phyloP scores from a whole-genome alignment of 2,113 vertebrate species.

The Corapipo altera region DNA sequence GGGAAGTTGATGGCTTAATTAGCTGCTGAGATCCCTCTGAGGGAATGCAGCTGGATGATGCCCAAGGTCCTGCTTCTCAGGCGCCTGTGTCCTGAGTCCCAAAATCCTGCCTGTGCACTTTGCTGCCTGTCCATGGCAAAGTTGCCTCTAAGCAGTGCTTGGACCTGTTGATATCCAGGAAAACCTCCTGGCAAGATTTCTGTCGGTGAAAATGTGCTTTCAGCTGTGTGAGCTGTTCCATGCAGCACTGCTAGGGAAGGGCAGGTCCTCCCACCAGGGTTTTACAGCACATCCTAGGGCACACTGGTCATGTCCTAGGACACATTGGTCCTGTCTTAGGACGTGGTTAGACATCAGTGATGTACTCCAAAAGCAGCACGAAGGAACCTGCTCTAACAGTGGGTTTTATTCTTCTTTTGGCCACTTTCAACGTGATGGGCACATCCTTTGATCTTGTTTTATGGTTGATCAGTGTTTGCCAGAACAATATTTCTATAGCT shows the following conservation, averaged over 20 bases:
- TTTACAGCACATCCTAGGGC: not conserved
- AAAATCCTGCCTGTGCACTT: fast-evolving
- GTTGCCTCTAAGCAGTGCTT: not conserved
- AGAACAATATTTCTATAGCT: not conserved
- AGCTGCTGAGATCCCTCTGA: not conserved
- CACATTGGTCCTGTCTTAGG: not conserved
- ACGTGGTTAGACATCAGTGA: fast-evolving
- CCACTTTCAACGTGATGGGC: fast-evolving
- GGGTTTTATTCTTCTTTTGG: not conserved
- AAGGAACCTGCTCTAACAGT: not conserved
- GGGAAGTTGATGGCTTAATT: not conserved
- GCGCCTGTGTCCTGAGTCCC: fast-evolving
- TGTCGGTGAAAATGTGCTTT: fast-evolving
- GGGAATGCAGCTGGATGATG: not conserved
- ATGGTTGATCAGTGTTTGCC: not conserved
- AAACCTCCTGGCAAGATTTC: not conserved
- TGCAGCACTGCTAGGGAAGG: not conserved
- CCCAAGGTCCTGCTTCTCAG: not conserved
- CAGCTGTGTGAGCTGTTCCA: not conserved
- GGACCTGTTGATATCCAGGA: not conserved
- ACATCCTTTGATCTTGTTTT: not conserved
- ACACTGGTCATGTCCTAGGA: not conserved
- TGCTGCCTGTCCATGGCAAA: fast-evolving
- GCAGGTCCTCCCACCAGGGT: not conserved
- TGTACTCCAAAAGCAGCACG: not conserved